These are phyloP conservation scores for Megaleporinus macrocephalus DNA, from an alignment of 2,113 vertebrate genomes.

Conservation along the genomic window DNA sequence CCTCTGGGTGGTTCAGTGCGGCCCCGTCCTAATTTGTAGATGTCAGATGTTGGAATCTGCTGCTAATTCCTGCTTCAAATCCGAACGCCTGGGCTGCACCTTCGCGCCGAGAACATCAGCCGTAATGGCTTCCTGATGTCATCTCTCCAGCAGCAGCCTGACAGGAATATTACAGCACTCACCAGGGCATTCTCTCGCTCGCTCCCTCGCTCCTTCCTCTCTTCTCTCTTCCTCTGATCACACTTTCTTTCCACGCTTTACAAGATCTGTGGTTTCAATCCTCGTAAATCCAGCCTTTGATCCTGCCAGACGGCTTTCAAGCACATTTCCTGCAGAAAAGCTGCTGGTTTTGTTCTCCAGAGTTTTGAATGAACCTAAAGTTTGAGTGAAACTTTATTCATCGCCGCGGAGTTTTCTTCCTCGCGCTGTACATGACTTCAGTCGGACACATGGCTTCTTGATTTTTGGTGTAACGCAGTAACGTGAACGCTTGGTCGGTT, in stretches of 20 bases:
- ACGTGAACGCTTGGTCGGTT: background rate
- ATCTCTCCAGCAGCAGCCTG: conserved; percentile 33
- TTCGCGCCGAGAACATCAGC: conserved; percentile 27
- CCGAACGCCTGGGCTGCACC: conserved; percentile 27
- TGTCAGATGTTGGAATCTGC: conserved; percentile 45
- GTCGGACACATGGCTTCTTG: background rate
- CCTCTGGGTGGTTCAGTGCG: conserved; percentile 37
- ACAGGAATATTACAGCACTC: conserved; percentile 32
- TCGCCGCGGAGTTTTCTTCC: background rate
- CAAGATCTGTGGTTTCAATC: background rate
- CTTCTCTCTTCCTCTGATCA: conserved; percentile 24
- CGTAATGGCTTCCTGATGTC: conserved; percentile 46
- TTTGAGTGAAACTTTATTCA: too few species aligned
- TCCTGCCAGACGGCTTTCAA: background rate
- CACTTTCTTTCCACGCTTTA: background rate
- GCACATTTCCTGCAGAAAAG: background rate
- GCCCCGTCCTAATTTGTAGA: conserved; percentile 46
- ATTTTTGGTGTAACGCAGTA: background rate
- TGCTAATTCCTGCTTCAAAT: conserved; percentile 26
- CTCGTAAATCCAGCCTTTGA: conserved; percentile 10
- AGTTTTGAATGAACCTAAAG: background rate
- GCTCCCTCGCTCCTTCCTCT: background rate
- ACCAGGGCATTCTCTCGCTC: background rate
- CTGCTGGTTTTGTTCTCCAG: background rate
- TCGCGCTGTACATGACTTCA: too few species aligned